Conservation (phyloP, 2,797 vertebrate species). For the Microhierax caerulescens region DNA sequence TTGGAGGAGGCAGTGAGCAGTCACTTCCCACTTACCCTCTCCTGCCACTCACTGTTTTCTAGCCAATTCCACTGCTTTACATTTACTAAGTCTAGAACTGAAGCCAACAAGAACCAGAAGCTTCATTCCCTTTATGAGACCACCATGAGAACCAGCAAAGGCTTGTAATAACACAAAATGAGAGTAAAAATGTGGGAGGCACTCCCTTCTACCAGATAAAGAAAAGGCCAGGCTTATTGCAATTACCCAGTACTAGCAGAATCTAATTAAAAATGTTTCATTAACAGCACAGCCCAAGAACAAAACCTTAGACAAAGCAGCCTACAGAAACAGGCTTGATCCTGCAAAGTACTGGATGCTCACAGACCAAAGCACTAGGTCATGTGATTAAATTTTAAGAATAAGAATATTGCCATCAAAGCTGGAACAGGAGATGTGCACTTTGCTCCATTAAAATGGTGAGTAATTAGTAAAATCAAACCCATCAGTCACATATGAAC, state of each 20-base stretch:
- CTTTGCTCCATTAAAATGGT: background rate
- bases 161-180: background rate
- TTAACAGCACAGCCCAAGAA: background rate
- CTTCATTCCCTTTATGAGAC: background rate
- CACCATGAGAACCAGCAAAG: background rate
- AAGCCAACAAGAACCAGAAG: background rate
- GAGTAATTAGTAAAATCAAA: background rate
- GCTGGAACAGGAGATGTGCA: background rate
- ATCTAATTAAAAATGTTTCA: background rate
- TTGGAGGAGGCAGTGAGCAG: background rate
- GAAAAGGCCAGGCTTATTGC: background rate
- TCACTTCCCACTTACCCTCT: background rate
- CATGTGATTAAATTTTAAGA: background rate
- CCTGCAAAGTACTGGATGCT: background rate
- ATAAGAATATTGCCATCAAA: background rate
- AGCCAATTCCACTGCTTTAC: background rate
- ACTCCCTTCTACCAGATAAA: background rate
- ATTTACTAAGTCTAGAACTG: background rate
- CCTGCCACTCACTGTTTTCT: background rate
- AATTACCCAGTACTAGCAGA: background rate
- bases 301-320: background rate
- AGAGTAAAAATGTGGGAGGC: background rate
- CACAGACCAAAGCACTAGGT: background rate
- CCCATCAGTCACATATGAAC: fast-evolving
- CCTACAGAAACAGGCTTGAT: background rate